Base-by-base conservation (phyloP, 2,888 invertebrate genomes). In the Drosophila suboccidentalis region DNA sequence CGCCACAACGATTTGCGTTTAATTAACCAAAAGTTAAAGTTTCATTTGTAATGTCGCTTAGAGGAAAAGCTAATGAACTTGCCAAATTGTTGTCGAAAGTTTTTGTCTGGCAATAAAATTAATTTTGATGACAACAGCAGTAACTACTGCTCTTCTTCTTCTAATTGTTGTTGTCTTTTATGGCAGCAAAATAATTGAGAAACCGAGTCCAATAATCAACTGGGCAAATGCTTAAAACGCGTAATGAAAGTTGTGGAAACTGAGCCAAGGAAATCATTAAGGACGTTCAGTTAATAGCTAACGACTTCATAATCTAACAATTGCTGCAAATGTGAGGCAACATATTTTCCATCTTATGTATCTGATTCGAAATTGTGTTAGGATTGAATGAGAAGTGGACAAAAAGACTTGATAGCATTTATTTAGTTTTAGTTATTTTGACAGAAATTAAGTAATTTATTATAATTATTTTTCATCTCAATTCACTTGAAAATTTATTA, bases 1-100 rank as follows among this genome's bases (percentile, higher is more conserved):
- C 90, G 86, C 85, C 87, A 81, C 89, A 82, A 81, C 88, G 90
- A 90, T 87, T 90, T 89, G 85, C 86, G 86, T 87, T 87, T 87
- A 90, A 87, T 87, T 87, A 87, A 89, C 86, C 89, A 87, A 75
- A 79, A 80, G 79, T 79, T 82, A 49, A 80, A 69, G 59, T 63
- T 58, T 51, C 50, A 58, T 57, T 53, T 51, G 51, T 59, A 78
- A 71, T 68, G 55, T n/a, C 68, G 81, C 55, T 49, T 32, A 17
- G 49, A 32, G 80, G 84, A 49, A 71, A 74, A 78, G 79, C 90
- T 87, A 90, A 84, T 90, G 90, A 79, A 77, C 85, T 81, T 74
- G 70, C 68, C 87, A 84, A 78, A 80, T 87, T 71, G 76, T 72
- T 83, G 90, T 78, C 66, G 71, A 89, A 90, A 90, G 84, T 85